Percentiles rank a stretch among this genome's conserved stretches.
These are phyloP conservation scores for Didymodactylos carnosus DNA, from an alignment of 2,888 invertebrate species.

Conservation along the genomic window DNA sequence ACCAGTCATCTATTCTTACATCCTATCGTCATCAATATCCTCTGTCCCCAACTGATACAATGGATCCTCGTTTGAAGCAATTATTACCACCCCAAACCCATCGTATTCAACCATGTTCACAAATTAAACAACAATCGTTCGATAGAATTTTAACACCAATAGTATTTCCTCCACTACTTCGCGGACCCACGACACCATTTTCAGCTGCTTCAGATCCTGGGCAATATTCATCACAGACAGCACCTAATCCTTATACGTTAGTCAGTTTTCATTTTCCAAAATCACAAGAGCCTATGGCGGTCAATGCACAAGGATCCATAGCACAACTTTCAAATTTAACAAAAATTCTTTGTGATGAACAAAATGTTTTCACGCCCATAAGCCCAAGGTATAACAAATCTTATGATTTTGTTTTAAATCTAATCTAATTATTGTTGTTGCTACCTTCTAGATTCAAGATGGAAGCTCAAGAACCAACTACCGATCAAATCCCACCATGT, in stretches of 20 bases:
- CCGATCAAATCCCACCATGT: neutral
- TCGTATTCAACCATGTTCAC: too few species aligned
- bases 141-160: neutral
- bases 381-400: neutral
- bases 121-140: neutral
- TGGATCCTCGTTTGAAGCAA: too few species aligned
- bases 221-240: neutral
- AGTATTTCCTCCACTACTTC: neutral
- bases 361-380: neutral
- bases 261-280: neutral
- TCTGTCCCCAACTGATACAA: too few species aligned
- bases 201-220: neutral
- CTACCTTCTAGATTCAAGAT: neutral
- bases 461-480: neutral
- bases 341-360: neutral
- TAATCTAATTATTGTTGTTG: neutral
- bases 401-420: too few species aligned
- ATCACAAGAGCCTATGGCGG: neutral
- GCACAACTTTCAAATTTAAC: neutral
- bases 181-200: neutral
- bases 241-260: neutral
- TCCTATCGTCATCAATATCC: too few species aligned
- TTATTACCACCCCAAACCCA: too few species aligned
- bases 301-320: neutral
- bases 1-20: too few species aligned